These are phyloP conservation scores for Rhagoletis zephyria DNA, from an alignment of 1,140 invertebrate genomes.

Conservation along the genomic window DNA sequence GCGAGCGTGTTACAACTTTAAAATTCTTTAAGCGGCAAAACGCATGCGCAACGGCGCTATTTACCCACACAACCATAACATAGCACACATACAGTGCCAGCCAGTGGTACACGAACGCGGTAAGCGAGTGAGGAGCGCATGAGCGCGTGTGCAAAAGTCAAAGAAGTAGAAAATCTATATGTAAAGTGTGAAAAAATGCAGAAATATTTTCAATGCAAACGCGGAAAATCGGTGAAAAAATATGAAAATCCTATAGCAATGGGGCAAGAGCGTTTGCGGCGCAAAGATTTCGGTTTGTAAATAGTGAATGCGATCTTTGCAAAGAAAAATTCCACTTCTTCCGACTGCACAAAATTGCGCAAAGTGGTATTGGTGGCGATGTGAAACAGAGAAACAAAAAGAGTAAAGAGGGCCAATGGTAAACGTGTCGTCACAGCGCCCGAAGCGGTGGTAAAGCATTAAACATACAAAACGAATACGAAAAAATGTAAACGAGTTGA, in stretches of 20 bases:
- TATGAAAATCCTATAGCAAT: background rate
- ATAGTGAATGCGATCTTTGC: background rate
- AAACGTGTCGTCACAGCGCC: conserved; percentile 47
- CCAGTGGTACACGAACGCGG: background rate
- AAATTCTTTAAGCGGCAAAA: conserved; percentile 43
- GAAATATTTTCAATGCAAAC: background rate
- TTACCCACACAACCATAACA: background rate
- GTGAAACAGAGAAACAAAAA: conserved; percentile 9
- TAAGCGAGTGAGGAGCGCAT: background rate
- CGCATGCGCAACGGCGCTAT: conserved; percentile 7
- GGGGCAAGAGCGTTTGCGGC: background rate
- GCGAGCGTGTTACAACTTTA: conserved; percentile 39
- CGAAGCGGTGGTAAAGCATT: conserved; percentile 17
- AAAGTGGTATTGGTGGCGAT: background rate
- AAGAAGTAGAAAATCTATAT: conserved; percentile 39
- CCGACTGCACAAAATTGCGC: background rate
- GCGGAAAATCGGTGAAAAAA: background rate
- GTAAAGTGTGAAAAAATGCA: conserved; percentile 37
- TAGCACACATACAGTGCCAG: background rate
- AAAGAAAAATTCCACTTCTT: background rate
- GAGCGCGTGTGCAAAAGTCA: conserved; percentile 15
- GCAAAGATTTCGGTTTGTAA: too few relatives aligned
- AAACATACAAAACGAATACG: conserved; percentile 30
- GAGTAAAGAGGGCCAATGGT: conserved; percentile 4
- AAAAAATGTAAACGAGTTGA: background rate